Percentiles rank a stretch among this genome's conserved stretches.
phyloP scores from a whole-genome alignment of 2,888 invertebrate genomes.

The Deilephila elpenor region DNA sequence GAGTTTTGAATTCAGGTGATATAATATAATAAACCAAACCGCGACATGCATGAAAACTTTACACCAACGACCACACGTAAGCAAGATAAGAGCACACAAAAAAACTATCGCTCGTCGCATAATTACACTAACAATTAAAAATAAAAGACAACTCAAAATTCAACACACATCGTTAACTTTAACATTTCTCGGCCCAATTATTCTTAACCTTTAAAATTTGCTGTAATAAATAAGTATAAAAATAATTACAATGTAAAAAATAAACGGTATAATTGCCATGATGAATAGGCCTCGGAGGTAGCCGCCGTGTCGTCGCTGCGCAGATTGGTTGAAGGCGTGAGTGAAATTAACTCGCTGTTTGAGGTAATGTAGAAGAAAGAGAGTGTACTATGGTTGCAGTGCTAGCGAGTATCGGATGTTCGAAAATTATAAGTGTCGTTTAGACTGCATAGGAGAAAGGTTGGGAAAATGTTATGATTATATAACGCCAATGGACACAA shows the following conservation, averaged over 20 bases:
- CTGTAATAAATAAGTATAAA: not conserved
- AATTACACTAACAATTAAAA: not conserved
- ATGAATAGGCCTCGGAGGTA: slow-evolving; percentile 13
- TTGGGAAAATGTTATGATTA: too few relatives aligned
- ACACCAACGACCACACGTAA: too few relatives aligned
- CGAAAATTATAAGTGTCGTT: too few relatives aligned
- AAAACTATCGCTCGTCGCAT: not conserved
- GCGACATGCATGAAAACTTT: too few relatives aligned
- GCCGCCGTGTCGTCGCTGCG: slow-evolving; percentile 1
- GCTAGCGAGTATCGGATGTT: not conserved
- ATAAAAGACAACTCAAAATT: not conserved
- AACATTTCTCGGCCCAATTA: slow-evolving; percentile 22
- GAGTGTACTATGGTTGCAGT: not conserved
- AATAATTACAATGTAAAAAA: slow-evolving; percentile 16
- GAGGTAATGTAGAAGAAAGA: not conserved
- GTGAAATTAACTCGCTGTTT: not conserved
- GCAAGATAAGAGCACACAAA: too few relatives aligned
- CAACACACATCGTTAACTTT: not conserved
- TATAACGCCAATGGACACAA: too few relatives aligned
- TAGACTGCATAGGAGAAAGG: too few relatives aligned
- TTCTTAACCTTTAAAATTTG: slow-evolving; percentile 12
- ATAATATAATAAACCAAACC: too few relatives aligned
- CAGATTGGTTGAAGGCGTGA: slow-evolving; percentile 19
- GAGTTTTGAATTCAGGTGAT: too few relatives aligned
- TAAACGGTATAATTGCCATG: slow-evolving; percentile 19